Evolutionary conservation across 1,140 invertebrate species (phyloP).

Genomic region (Drosophila burlai): DNA sequence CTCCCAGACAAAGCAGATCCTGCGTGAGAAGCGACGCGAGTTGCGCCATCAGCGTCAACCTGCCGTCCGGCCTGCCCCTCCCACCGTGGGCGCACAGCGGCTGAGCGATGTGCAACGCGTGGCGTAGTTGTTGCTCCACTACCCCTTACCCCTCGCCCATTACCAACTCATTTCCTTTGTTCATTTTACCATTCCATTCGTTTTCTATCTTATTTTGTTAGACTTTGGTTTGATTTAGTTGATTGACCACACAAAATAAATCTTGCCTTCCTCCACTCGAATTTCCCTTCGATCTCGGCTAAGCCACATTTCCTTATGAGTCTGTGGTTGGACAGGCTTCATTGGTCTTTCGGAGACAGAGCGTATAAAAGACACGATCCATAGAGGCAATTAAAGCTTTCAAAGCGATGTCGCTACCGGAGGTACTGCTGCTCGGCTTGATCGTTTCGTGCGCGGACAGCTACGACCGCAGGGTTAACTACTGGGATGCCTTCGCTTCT

Average conservation of each 20-base stretch:
- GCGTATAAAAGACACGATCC: slow-evolving; percentile 37
- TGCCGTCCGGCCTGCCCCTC: slow-evolving; percentile 24
- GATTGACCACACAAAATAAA: slow-evolving; percentile 61
- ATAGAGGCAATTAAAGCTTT: slow-evolving; percentile 8
- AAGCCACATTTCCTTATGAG: slow-evolving; percentile 53
- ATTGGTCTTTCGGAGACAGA: slow-evolving; percentile 23
- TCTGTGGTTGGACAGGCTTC: slow-evolving; percentile 55
- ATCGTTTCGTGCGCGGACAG: slow-evolving; percentile 12
- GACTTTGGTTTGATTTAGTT: slow-evolving; percentile 56
- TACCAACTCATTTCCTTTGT: slow-evolving; percentile 2
- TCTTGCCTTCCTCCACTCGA: slow-evolving; percentile 58
- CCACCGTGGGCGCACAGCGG: slow-evolving; percentile 69
- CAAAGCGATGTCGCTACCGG: slow-evolving; percentile 36
- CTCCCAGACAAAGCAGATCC: slow-evolving; percentile 80
- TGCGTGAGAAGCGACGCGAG: slow-evolving; percentile 82
- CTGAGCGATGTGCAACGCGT: slow-evolving; percentile 57
- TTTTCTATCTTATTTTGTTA: slow-evolving; percentile 19
- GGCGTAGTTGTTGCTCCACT: slow-evolving; percentile 48
- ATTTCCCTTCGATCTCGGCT: slow-evolving; percentile 46
- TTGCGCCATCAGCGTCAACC: slow-evolving; percentile 75
- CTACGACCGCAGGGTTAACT: slow-evolving; percentile 65
- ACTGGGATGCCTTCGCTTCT: slow-evolving; percentile 71
- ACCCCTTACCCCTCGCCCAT: background rate
- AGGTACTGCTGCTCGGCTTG: slow-evolving; percentile 45
- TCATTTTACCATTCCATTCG: slow-evolving; percentile 13